Base-by-base conservation (phyloP, 2,113 vertebrate species). In the Dipodomys stephensi region DNA sequence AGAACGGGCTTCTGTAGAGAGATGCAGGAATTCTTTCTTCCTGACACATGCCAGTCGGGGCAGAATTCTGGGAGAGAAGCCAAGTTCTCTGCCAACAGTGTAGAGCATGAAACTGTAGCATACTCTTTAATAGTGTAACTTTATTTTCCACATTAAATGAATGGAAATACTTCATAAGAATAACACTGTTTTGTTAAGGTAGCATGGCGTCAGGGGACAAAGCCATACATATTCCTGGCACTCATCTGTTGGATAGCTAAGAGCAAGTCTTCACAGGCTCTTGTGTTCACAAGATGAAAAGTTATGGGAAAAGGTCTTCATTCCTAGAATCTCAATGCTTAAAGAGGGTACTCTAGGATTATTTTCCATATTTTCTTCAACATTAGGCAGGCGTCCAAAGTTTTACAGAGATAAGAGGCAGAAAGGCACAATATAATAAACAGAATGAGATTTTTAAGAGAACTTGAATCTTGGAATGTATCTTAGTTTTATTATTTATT, bases 401-500 rank as follows among this genome's bases (percentile, higher is more conserved):
- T 88, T 94, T 95, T 79, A 62, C 71, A 93, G 85, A 84, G 88
- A 76, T 49, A 76, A 88, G 79, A 94, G 39, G 30, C 69, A 82
- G 16, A 10, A 35, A 87, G 65, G 32, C 82, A 89, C 69, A 60
- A 82, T 72, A 46, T 73, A 60, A 82, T 72, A 46, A 88, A 65
- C 85, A 88, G 76, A 93, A 90, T 16, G 74, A 93, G 62, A 32
- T 44, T 87, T 82, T 25, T 39, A 39, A 71, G 82, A 30, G 25
- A 64, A 78, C 28, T 6, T 39, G 82, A 82, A 86, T 81, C 71
- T 94, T 83, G 71, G 76, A 80, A 87, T 65, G 39, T 49, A 64
- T 76, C 84, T 94, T 87, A 88, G 44, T 92, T 90, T 35, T 72
- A 82, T 94, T 80, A 95, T 27, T 93, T 92, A 96, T 95, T 96